Evolutionary conservation across 2,888 invertebrate species (phyloP).

Genomic region (Cephus pygmeus): DNA sequence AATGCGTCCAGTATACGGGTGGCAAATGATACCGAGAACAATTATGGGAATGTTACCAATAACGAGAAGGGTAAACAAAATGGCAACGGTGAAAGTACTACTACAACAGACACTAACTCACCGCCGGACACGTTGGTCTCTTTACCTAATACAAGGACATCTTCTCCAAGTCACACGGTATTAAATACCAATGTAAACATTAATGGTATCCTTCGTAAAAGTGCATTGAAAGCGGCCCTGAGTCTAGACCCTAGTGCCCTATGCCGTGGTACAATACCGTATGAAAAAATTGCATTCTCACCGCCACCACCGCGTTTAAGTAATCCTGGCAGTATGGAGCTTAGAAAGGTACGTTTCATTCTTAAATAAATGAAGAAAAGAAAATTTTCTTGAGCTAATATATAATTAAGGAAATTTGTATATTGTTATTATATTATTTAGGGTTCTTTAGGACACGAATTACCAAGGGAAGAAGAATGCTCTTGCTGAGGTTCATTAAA

Average conservation of each 20-base stretch:
- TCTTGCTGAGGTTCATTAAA: slow-evolving; percentile 58
- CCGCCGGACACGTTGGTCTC: slow-evolving; percentile 49
- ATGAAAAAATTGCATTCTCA: slow-evolving; percentile 59
- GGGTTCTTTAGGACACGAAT: slow-evolving; percentile 52
- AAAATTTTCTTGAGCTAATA: not conserved
- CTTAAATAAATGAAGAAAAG: not conserved
- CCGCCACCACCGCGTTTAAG: slow-evolving; percentile 51
- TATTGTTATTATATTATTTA: slow-evolving; percentile 21
- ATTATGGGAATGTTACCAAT: not conserved
- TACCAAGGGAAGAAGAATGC: slow-evolving; percentile 57
- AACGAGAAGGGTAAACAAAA: slow-evolving; percentile 28
- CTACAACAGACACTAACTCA: slow-evolving; percentile 52
- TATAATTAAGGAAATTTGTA: not conserved
- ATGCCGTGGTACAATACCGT: slow-evolving; percentile 56
- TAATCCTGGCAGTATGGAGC: slow-evolving; percentile 51
- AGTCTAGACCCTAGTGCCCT: slow-evolving; percentile 64
- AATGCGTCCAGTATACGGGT: not conserved
- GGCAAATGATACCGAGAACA: not conserved
- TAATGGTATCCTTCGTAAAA: slow-evolving; percentile 59
- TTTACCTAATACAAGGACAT: slow-evolving; percentile 57
- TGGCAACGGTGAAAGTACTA: slow-evolving; percentile 50
- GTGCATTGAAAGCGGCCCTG: slow-evolving; percentile 61
- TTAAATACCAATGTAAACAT: slow-evolving; percentile 42
- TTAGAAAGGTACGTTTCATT: slow-evolving; percentile 45
- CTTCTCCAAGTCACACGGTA: slow-evolving; percentile 52